phyloP scores from a whole-genome alignment of 2,888 invertebrate species.

The Acrobasis suavella region DNA sequence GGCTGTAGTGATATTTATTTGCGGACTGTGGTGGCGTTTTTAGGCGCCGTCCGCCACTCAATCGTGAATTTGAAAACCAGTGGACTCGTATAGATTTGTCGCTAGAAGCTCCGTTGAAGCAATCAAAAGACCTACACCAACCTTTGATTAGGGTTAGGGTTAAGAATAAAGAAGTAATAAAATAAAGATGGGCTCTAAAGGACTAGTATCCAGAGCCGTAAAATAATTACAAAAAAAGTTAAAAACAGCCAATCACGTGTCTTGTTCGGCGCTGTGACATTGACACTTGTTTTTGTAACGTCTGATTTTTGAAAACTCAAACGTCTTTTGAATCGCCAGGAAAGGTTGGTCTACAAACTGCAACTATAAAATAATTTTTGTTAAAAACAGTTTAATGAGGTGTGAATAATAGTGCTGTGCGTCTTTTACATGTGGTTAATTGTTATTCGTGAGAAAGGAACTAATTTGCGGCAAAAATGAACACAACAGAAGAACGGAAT shows the following conservation, averaged over 20 bases:
- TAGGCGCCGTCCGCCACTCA: too few relatives aligned
- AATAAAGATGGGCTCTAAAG: too few relatives aligned
- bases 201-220: too few relatives aligned
- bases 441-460: constrained; percentile 18
- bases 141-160: too few relatives aligned
- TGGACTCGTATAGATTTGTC: too few relatives aligned
- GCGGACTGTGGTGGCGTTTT: too few relatives aligned
- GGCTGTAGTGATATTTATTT: too few relatives aligned
- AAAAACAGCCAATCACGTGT: constrained; percentile 48
- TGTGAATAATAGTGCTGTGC: constrained; percentile 3
- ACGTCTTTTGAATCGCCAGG: constrained; percentile 32
- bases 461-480: constrained; percentile 47
- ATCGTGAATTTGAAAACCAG: too few relatives aligned
- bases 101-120: too few relatives aligned
- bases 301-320: constrained; percentile 53
- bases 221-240: too few relatives aligned
- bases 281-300: constrained; percentile 48
- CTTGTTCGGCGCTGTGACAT: background rate
- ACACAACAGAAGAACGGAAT: constrained; percentile 57
- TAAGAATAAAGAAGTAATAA: too few relatives aligned
- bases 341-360: constrained; percentile 33
- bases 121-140: too few relatives aligned
- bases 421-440: constrained; percentile 19
- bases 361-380: background rate
- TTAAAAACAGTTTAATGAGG: background rate